phyloP scores from a whole-genome alignment of 2,888 invertebrate genomes.

The Lasioglossum lativentre region DNA sequence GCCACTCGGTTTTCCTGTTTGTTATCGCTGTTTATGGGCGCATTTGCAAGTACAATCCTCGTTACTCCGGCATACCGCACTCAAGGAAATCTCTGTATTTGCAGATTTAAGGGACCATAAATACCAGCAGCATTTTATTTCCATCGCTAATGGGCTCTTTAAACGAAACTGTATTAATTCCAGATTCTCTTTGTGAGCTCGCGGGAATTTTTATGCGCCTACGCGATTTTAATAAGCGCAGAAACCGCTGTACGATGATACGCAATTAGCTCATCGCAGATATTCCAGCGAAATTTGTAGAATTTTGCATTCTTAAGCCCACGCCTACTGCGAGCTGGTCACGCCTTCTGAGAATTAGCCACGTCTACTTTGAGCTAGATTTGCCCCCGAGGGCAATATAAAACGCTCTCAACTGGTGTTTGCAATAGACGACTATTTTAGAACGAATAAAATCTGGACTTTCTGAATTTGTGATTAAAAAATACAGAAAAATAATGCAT shows the following conservation, averaged over 20 bases:
- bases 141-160: neutral
- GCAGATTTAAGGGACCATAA: slow-evolving; percentile 6
- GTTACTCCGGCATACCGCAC: neutral
- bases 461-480: no score
- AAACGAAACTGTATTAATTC: neutral
- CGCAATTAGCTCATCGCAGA: neutral
- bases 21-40: neutral
- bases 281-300: neutral
- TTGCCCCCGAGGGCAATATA: neutral
- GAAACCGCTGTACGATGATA: neutral
- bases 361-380: neutral
- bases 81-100: slow-evolving; percentile 15
- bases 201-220: neutral
- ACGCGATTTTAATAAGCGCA: neutral
- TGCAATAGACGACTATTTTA: no score
- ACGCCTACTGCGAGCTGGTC: neutral
- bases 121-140: neutral
- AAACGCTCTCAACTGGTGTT: neutral
- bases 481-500: neutral
- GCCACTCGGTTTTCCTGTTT: slow-evolving; percentile 12
- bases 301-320: neutral
- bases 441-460: no score
- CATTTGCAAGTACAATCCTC: slow-evolving; percentile 8
- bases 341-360: neutral
- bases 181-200: neutral